Conservation (phyloP, 2,797 vertebrate species). For the Pogonophryne albipinna region DNA sequence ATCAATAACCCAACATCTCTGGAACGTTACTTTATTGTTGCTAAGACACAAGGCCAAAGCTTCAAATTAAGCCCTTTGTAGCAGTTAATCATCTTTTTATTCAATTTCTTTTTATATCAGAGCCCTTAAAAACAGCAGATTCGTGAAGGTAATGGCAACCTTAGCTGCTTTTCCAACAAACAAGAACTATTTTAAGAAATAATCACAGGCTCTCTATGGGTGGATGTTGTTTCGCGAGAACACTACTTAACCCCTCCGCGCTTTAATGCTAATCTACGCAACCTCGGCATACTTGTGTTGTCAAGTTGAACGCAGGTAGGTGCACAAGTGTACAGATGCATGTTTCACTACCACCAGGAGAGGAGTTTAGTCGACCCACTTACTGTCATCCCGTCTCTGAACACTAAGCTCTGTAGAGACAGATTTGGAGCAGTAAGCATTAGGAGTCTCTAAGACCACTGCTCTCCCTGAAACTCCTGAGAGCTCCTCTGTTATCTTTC, state of each 20-base stretch:
- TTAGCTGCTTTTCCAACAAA: constrained; percentile 57
- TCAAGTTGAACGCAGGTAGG: constrained; percentile 53
- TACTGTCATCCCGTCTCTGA: constrained; percentile 62
- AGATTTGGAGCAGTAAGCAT: constrained; percentile 63
- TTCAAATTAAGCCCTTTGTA: constrained; percentile 51
- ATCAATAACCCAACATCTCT: constrained; percentile 62
- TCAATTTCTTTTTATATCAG: constrained; percentile 21
- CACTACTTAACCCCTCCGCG: constrained; percentile 25
- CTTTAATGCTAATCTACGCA: constrained; percentile 39
- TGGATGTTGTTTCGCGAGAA: constrained; percentile 39
- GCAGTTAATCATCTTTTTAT: constrained; percentile 32
- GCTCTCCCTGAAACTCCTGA: not conserved
- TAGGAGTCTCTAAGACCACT: constrained; percentile 47
- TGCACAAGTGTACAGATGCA: constrained; percentile 45
- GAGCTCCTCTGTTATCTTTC: constrained; percentile 41
- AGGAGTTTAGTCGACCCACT: constrained; percentile 66
- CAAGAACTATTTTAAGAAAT: constrained; percentile 33
- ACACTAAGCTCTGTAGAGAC: constrained; percentile 63
- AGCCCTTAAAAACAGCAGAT: constrained; percentile 30
- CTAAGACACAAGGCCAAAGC: constrained; percentile 68
- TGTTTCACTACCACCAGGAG: constrained; percentile 48
- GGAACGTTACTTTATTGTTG: constrained; percentile 66
- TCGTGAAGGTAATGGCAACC: constrained; percentile 31
- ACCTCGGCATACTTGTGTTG: constrained; percentile 46
- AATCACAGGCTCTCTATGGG: constrained; percentile 26